Conservation (phyloP, 2,888 invertebrate genomes). For the Mythimna lalbum region DNA sequence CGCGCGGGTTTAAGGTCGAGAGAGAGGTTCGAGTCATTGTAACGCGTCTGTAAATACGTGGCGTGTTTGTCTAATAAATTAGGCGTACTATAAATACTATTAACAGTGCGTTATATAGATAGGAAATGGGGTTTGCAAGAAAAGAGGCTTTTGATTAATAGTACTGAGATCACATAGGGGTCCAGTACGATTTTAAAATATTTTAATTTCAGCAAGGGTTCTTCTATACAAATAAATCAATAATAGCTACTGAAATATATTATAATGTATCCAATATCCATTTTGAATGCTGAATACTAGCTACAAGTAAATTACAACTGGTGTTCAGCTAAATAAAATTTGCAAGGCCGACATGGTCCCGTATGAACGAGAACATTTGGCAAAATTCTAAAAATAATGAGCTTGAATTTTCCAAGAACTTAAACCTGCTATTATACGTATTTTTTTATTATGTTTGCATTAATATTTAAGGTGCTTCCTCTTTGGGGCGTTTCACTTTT, state of each 20-base stretch:
- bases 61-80: neutral
- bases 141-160: neutral
- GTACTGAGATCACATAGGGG: too few relatives aligned
- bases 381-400: neutral
- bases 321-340: neutral
- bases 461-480: neutral
- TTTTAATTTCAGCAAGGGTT: too few relatives aligned
- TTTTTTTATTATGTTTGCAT: neutral
- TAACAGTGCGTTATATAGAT: neutral
- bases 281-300: constrained; percentile 7
- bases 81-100: neutral
- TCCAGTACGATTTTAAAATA: neutral
- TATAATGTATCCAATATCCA: too few relatives aligned
- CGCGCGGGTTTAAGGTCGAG: constrained; percentile 20
- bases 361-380: neutral
- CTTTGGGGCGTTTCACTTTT: neutral
- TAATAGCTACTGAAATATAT: neutral
- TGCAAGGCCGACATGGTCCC: too few relatives aligned
- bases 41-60: neutral
- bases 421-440: neutral
- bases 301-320: neutral
- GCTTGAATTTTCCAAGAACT: neutral
- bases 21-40: constrained; percentile 2
- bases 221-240: neutral
- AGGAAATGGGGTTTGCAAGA: constrained; percentile 1